Evolutionary conservation across 92 coral and sea anemone species (phyloP).

Genomic region (Muricea muricata): DNA sequence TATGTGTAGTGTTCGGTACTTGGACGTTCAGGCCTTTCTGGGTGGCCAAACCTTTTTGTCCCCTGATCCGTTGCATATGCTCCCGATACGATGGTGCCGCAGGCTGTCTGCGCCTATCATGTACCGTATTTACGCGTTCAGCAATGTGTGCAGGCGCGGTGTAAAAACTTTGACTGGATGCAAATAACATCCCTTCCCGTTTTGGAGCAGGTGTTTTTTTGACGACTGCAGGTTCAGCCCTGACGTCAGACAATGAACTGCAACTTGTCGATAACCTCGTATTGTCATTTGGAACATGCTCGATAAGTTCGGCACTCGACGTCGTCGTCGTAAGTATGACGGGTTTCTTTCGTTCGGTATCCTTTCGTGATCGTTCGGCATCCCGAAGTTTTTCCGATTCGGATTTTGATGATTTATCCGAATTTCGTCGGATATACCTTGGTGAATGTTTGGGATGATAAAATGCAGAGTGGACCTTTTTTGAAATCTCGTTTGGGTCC

Average conservation of each 20-base stretch:
- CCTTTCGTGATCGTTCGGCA: conserved; percentile 25
- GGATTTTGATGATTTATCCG: conserved; percentile 11
- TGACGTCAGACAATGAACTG: conserved; percentile 79
- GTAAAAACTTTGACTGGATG: conserved; percentile 68
- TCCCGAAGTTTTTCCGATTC: conserved; percentile 62
- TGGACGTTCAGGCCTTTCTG: conserved; percentile 78
- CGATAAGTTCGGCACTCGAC: conserved; percentile 97
- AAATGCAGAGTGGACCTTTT: conserved; percentile 84
- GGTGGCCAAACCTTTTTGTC: conserved; percentile 53
- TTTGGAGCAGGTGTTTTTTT: conserved; percentile 85
- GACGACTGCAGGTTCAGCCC: conserved; percentile 86
- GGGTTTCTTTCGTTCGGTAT: conserved; percentile 66
- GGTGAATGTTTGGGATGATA: conserved; percentile 75
- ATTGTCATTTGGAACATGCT: conserved; percentile 66
- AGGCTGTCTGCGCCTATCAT: conserved; percentile 96
- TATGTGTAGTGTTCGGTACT: conserved; percentile 57
- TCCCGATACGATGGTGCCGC: conserved; percentile 99
- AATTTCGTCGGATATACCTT: conserved; percentile 1
- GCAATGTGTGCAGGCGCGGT: conserved; percentile 86
- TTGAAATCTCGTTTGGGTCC: conserved; percentile 66
- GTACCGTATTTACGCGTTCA: conserved; percentile 93
- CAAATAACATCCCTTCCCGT: conserved; percentile 65
- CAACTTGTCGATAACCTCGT: conserved; percentile 36
- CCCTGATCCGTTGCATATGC: conserved; percentile 81
- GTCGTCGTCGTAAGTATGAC: conserved; percentile 81